phyloP scores from a whole-genome alignment of 2,888 invertebrate genomes.

The Hyposoter dolosus region DNA sequence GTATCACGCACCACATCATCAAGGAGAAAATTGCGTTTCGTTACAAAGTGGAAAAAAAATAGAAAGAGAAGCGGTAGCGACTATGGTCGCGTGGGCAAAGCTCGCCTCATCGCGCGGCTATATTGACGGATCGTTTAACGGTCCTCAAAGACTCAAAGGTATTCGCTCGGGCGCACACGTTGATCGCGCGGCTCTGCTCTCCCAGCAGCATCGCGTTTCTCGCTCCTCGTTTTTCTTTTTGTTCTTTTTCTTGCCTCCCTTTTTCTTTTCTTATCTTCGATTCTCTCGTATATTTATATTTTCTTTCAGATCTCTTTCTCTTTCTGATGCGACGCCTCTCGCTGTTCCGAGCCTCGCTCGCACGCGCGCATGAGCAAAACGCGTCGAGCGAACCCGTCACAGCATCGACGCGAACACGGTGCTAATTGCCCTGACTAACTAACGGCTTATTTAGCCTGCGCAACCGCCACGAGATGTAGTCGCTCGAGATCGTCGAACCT shows the following conservation, averaged over 20 bases:
- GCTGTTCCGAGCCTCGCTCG: constrained; percentile 14
- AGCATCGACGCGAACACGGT: constrained; percentile 70
- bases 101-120: constrained; percentile 67
- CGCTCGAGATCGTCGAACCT: constrained; percentile 67
- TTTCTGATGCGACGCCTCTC: constrained; percentile 19
- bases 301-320: constrained; percentile 47
- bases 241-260: background rate
- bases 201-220: background rate
- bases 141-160: constrained; percentile 61
- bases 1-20: no score
- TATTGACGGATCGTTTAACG: constrained; percentile 74
- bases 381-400: constrained; percentile 58
- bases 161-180: constrained; percentile 67
- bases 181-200: constrained; percentile 20
- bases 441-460: constrained; percentile 80
- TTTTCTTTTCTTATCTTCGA: constrained; percentile 16
- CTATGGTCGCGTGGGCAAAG: constrained; percentile 65
- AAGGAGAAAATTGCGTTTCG: constrained; percentile 50
- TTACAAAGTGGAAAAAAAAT: constrained; percentile 24
- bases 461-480: constrained; percentile 57
- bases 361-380: constrained; percentile 26
- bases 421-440: constrained; percentile 81
- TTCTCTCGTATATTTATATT: constrained; percentile 29
- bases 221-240: constrained; percentile 1
- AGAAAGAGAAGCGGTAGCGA: constrained; percentile 9